Conservation (phyloP, 1,140 invertebrate genomes). For the Epicauta chinensis region DNA sequence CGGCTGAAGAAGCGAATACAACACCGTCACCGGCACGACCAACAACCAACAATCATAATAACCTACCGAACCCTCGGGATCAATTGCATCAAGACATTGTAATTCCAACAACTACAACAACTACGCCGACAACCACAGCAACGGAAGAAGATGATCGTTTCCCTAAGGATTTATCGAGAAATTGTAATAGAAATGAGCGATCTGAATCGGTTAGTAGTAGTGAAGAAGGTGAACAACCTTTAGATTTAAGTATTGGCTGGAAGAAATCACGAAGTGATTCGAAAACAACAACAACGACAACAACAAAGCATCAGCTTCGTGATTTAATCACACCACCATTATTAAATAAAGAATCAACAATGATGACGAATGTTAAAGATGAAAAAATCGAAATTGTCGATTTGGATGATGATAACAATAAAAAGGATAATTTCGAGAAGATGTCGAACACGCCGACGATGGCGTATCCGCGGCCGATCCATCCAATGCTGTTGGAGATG, state of each 20-base stretch:
- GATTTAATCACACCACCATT: constrained; percentile 14
- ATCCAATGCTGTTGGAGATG: constrained; percentile 63
- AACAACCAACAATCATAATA: too few species aligned
- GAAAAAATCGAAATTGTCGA: constrained; percentile 33
- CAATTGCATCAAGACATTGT: too few species aligned
- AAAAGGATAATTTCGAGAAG: constrained; percentile 24
- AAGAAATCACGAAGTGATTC: constrained; percentile 38
- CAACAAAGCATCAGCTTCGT: constrained; percentile 7
- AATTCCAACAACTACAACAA: constrained; percentile 43
- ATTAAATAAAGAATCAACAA: background rate
- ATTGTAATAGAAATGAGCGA: constrained; percentile 4
- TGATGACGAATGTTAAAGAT: constrained; percentile 13
- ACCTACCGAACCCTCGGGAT: too few species aligned
- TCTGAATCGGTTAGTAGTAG: constrained; percentile 20
- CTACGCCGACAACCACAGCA: constrained; percentile 23
- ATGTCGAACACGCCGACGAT: constrained; percentile 48
- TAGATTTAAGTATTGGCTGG: constrained; percentile 63
- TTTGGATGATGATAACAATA: constrained; percentile 25
- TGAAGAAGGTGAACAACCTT: constrained; percentile 54
- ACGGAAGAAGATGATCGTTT: constrained; percentile 24
- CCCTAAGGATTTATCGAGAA: constrained; percentile 32
- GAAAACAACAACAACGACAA: constrained; percentile 1
- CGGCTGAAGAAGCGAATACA: constrained; percentile 57
- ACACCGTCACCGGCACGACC: constrained; percentile 59
- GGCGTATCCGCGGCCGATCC: constrained; percentile 69